Conservation (phyloP, 2,113 vertebrate genomes). For the Nyctereutes procyonoides region DNA sequence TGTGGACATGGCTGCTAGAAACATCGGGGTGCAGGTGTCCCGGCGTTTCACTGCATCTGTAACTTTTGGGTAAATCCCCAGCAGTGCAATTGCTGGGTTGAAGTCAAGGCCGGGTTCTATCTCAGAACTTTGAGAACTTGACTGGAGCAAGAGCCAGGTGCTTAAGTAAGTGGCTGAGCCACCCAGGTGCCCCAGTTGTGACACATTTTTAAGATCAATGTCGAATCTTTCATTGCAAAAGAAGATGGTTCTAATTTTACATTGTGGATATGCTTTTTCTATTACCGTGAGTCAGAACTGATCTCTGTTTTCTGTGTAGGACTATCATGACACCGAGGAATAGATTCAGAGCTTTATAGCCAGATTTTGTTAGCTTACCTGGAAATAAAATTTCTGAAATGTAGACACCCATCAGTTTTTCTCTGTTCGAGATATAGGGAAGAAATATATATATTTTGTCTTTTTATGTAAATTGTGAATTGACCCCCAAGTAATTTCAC, state of each 20-base stretch:
- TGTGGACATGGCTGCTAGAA: no score
- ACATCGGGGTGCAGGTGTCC: no score
- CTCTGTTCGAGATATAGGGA: neutral
- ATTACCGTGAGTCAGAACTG: neutral
- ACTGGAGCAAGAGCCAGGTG: neutral
- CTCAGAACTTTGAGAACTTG: neutral
- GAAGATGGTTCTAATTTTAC: conserved; percentile 8
- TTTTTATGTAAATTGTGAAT: neutral
- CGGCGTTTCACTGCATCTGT: no score
- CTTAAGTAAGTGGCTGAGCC: neutral
- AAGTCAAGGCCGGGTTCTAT: neutral
- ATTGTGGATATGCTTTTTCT: neutral
- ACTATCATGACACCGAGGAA: neutral
- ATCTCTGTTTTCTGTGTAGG: neutral
- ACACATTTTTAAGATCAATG: conserved; percentile 23
- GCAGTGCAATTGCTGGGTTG: no score
- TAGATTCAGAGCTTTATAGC: neutral
- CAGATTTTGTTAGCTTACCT: neutral
- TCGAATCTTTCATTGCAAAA: neutral
- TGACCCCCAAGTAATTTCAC: neutral
- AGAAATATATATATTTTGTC: neutral
- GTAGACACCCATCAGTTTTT: neutral
- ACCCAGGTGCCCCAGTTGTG: neutral
- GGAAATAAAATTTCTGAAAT: conserved; percentile 3
- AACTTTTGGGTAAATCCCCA: no score